Percentiles rank a stretch among this genome's conserved stretches.
Conservation (phyloP, 2,797 vertebrate species). For the Propithecus deckenii region DNA sequence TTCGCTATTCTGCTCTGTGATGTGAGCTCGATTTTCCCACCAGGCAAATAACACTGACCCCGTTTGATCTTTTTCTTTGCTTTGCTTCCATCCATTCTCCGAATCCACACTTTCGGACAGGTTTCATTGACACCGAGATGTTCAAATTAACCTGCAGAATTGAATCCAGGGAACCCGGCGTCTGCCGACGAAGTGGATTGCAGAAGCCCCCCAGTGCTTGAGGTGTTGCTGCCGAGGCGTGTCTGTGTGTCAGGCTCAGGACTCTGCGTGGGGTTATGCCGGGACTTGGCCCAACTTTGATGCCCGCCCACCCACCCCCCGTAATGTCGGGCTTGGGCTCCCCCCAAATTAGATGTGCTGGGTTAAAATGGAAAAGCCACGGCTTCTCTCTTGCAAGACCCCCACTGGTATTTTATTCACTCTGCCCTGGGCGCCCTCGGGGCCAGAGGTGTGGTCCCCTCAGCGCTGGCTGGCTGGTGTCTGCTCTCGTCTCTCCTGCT, state of each 20-base stretch:
- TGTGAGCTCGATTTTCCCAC: neutral
- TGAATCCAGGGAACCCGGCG: neutral
- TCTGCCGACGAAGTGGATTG: fast-evolving
- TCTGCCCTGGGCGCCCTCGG: no score
- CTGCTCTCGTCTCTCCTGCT: neutral
- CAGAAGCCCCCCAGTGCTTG: fast-evolving
- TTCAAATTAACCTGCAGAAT: neutral
- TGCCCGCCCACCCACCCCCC: fast-evolving
- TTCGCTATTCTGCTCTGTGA: neutral
- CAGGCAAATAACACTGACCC: neutral
- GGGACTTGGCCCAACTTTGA: neutral
- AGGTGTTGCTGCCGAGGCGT: fast-evolving
- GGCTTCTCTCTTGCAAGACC: neutral
- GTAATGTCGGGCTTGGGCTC: neutral
- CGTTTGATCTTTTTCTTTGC: neutral
- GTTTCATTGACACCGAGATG: neutral
- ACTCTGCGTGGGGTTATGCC: fast-evolving
- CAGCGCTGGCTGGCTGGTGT: fast-evolving
- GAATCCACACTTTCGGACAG: neutral
- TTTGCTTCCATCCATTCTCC: neutral
- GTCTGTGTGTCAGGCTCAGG: neutral
- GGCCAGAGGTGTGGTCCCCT: fast-evolving
- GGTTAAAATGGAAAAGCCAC: neutral
- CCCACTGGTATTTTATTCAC: neutral
- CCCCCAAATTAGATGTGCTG: fast-evolving